These are phyloP conservation scores for Microdon myrmicae DNA, from an alignment of 2,888 invertebrate species.

Conservation along the genomic window DNA sequence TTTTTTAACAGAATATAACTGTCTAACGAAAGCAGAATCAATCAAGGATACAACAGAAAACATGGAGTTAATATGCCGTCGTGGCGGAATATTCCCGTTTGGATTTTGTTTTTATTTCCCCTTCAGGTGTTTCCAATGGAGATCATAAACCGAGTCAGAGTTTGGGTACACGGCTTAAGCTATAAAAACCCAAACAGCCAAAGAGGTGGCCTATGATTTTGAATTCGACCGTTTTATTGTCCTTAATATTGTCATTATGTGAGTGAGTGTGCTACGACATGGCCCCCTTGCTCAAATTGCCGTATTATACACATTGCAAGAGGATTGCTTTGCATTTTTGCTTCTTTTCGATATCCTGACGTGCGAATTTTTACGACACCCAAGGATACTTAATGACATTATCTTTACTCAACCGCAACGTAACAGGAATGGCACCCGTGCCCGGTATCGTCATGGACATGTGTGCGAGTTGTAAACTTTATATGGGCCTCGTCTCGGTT, in stretches of 20 bases:
- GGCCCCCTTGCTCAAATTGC: constrained; percentile 44
- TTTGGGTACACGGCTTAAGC: constrained; percentile 11
- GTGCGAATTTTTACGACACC: constrained; percentile 44
- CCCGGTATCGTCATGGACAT: constrained; percentile 34
- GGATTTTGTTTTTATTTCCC: constrained; percentile 40
- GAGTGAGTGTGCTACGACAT: constrained; percentile 23
- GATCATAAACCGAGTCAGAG: constrained; percentile 34
- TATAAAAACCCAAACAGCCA: constrained; percentile 38
- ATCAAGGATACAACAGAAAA: constrained; percentile 10
- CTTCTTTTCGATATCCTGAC: constrained; percentile 16
- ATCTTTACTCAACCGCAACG: constrained; percentile 28
- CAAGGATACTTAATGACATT: constrained; percentile 50
- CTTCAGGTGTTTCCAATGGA: constrained; percentile 49
- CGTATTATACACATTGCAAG: constrained; percentile 47
- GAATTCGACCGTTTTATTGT: constrained; percentile 48
- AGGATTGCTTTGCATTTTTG: constrained; percentile 49
- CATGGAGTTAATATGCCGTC: constrained; percentile 6
- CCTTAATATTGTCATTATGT: constrained; percentile 50
- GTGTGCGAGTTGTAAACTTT: constrained; percentile 47
- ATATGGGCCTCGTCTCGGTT: constrained; percentile 44
- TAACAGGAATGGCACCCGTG: background rate
- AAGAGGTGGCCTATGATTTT: constrained; percentile 46
- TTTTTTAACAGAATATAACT: no score
- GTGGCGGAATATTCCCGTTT: constrained; percentile 17
- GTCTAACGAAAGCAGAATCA: no score